Conservation (phyloP, 2,888 invertebrate genomes). For the Hydraecia micacea region DNA sequence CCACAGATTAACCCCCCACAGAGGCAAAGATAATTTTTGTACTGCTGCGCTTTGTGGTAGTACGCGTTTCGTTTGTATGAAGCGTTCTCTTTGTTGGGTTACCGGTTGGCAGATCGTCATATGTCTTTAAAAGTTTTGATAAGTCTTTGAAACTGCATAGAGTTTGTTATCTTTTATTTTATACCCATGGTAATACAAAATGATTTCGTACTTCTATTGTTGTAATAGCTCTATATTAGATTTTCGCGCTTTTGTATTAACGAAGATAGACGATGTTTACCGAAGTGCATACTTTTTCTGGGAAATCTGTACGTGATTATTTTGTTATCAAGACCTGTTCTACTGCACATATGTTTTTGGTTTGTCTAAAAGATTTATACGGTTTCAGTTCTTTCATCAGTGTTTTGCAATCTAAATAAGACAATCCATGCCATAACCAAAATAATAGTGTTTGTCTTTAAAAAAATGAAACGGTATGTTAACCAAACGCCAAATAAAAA, state of each 20-base stretch:
- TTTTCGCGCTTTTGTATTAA: neutral
- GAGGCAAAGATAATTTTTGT: neutral
- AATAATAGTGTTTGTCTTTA: neutral
- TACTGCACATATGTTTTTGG: neutral
- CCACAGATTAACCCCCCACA: neutral
- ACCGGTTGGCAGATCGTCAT: neutral
- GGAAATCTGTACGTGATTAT: no score
- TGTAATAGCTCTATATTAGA: no score
- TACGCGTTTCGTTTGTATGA: neutral
- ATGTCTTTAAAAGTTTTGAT: neutral
- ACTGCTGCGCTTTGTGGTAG: neutral
- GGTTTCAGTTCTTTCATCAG: neutral
- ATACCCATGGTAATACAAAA: neutral
- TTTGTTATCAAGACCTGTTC: neutral
- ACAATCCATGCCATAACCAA: constrained; percentile 18
- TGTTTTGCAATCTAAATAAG: neutral
- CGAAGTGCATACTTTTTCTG: neutral
- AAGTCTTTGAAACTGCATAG: neutral
- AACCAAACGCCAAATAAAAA: neutral
- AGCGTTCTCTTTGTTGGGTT: neutral
- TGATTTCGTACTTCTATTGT: neutral
- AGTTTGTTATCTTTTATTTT: neutral
- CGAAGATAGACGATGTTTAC: neutral
- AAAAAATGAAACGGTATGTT: neutral
- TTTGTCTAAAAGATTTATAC: neutral